Conservation (phyloP, 1,140 invertebrate genomes). For the Calycopis cecrops region DNA sequence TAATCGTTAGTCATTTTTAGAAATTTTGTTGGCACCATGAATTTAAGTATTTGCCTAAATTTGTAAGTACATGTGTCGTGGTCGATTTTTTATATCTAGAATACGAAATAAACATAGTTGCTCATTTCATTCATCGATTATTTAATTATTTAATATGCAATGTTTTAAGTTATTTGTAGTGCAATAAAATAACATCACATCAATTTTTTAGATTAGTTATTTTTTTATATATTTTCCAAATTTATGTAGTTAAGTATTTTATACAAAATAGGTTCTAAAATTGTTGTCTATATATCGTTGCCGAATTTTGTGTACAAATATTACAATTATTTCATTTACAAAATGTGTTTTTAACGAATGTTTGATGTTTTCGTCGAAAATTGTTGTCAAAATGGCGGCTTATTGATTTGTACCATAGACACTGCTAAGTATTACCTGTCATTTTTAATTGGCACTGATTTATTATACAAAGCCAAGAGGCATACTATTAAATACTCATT, state of each 20-base stretch:
- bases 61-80: background rate
- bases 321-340: too few species aligned
- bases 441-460: too few species aligned
- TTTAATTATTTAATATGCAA: slow-evolving; percentile 7
- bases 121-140: slow-evolving; percentile 35
- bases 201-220: background rate
- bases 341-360: too few species aligned
- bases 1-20: slow-evolving; percentile 10
- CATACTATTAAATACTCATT: slow-evolving; percentile 3
- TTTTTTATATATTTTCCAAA: background rate
- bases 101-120: slow-evolving; percentile 23
- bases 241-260: slow-evolving; percentile 7
- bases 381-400: too few species aligned
- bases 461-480: background rate
- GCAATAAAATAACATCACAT: slow-evolving; percentile 23
- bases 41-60: slow-evolving; percentile 14
- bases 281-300: slow-evolving; percentile 10
- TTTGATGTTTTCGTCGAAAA: too few species aligned
- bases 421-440: too few species aligned
- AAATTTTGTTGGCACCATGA: slow-evolving; percentile 8
- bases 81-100: slow-evolving; percentile 4
- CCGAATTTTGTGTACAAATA: background rate
- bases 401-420: too few species aligned
- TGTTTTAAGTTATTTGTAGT: slow-evolving; percentile 14
- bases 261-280: slow-evolving; percentile 8